Evolutionary conservation across 2,797 vertebrate species (phyloP).

Genomic region (Sebastes nivosus): DNA sequence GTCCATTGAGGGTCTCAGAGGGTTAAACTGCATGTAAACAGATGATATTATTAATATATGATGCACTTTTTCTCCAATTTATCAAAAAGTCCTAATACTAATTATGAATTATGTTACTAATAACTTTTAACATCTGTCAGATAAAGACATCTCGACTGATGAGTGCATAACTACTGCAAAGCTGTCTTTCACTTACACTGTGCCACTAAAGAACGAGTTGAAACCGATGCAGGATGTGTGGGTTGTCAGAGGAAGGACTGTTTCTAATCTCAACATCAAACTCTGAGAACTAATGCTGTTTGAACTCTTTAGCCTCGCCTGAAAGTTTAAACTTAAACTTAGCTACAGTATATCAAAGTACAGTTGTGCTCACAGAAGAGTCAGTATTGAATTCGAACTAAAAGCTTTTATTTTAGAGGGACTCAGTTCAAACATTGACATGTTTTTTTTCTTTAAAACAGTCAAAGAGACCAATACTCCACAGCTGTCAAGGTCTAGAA

Average conservation of each 20-base stretch:
- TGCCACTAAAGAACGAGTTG: background rate
- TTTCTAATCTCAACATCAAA: background rate
- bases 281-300: background rate
- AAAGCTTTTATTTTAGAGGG: background rate
- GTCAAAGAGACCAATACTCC: constrained; percentile 42
- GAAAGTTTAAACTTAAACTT: background rate
- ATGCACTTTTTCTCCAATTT: background rate
- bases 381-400: background rate
- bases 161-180: background rate
- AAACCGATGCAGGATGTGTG: constrained; percentile 4
- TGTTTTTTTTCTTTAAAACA: constrained; percentile 30
- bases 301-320: background rate
- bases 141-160: no score
- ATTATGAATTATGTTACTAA: background rate
- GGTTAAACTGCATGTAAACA: background rate
- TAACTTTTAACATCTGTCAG: background rate
- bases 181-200: background rate
- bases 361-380: background rate
- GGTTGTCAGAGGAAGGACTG: background rate
- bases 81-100: background rate
- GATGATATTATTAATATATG: background rate
- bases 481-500: constrained; percentile 51
- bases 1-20: no score
- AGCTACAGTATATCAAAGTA: background rate
- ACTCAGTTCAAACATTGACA: background rate